Percentiles rank a stretch among this genome's conserved stretches.
These are phyloP conservation scores for Alloplasta piceator DNA, from an alignment of 2,888 invertebrate species.

Conservation along the genomic window DNA sequence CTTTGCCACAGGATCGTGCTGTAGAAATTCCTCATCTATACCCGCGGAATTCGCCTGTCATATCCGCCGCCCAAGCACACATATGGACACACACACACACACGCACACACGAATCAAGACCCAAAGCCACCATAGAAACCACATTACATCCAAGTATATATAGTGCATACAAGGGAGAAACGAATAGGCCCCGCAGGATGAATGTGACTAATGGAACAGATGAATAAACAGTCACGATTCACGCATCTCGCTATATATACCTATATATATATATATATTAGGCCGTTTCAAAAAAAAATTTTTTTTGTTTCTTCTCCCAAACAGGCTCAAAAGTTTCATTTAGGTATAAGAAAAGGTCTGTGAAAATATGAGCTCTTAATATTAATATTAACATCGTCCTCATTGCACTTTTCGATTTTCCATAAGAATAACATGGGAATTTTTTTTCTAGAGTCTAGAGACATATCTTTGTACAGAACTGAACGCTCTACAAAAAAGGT, in stretches of 20 bases:
- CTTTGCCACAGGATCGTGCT: constrained; percentile 42
- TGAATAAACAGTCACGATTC: constrained; percentile 61
- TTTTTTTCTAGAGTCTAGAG: no score
- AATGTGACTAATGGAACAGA: constrained; percentile 62
- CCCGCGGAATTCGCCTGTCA: constrained; percentile 62
- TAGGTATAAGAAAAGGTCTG: no score
- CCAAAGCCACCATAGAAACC: neutral
- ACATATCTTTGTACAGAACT: no score
- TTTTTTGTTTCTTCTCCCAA: no score
- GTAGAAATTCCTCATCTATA: constrained; percentile 61
- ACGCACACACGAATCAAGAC: constrained; percentile 31
- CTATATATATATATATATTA: neutral
- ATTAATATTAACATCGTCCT: no score
- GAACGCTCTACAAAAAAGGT: no score
- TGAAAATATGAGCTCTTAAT: no score
- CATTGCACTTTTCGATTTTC: no score
- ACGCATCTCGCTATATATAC: constrained; percentile 6
- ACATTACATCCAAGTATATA: neutral
- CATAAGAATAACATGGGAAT: no score
- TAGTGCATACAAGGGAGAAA: neutral
- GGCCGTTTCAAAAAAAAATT: no score
- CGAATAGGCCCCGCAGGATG: constrained; percentile 12
- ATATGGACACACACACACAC: no score
- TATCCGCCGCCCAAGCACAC: constrained; percentile 59
- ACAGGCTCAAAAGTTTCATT: no score